Conservation (phyloP, 1,140 invertebrate species). For the Aphaenogaster rudis region DNA sequence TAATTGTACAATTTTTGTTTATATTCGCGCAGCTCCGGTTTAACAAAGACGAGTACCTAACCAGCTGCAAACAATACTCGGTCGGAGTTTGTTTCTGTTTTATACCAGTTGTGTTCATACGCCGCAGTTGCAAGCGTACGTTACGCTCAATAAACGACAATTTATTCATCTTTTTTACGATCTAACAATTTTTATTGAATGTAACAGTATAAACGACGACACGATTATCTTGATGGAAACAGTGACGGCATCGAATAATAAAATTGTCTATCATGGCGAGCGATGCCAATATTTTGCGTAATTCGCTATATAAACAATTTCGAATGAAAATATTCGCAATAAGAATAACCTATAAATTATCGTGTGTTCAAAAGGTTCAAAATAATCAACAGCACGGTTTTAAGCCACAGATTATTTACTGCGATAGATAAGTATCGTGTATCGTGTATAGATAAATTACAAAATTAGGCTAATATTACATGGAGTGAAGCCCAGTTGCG, state of each 20-base stretch:
- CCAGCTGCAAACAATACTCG: slow-evolving; percentile 88
- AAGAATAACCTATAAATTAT: slow-evolving; percentile 18
- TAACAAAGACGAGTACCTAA: slow-evolving; percentile 84
- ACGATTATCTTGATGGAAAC: background rate
- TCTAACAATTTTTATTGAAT: background rate
- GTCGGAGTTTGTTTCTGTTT: slow-evolving; percentile 79
- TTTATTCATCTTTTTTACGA: slow-evolving; percentile 43
- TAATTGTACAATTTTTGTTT: background rate
- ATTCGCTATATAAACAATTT: background rate
- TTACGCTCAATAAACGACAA: slow-evolving; percentile 37
- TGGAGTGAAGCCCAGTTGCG: no score
- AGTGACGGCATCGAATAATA: background rate
- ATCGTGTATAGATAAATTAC: no score
- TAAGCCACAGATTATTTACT: no score
- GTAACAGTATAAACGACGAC: background rate
- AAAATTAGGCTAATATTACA: background rate
- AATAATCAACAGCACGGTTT: no score
- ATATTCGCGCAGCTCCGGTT: background rate
- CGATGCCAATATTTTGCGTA: background rate
- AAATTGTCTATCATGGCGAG: background rate
- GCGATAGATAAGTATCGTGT: no score
- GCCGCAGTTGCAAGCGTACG: slow-evolving; percentile 20
- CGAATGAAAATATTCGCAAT: background rate
- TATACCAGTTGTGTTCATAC: slow-evolving; percentile 60
- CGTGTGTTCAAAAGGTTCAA: background rate